These are phyloP conservation scores for Aleiodes alternator DNA, from an alignment of 2,888 invertebrate genomes.

Conservation along the genomic window DNA sequence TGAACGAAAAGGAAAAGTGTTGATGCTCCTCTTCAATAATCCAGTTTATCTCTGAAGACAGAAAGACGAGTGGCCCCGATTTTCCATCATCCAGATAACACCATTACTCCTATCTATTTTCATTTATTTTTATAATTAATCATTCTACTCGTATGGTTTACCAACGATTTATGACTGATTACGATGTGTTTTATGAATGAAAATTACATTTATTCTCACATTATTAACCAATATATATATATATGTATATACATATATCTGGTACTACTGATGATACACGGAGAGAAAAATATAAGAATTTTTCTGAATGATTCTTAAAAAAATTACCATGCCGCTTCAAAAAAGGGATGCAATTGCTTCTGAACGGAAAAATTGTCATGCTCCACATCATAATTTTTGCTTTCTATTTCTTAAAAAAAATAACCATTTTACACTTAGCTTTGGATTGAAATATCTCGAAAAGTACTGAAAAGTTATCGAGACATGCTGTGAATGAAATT, in stretches of 20 bases:
- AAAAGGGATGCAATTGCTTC: too few species aligned
- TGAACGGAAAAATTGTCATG: too few species aligned
- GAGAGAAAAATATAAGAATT: too few species aligned
- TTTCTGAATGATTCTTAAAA: too few species aligned
- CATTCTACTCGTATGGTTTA: background rate
- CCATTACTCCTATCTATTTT: slow-evolving; percentile 14
- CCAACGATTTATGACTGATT: slow-evolving; percentile 24
- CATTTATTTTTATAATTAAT: slow-evolving; percentile 3
- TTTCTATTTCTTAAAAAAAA: too few species aligned
- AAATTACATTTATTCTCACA: slow-evolving; percentile 8
- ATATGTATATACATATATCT: background rate
- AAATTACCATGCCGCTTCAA: too few species aligned
- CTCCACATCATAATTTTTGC: too few species aligned
- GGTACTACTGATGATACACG: background rate
- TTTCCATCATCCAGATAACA: slow-evolving; percentile 38
- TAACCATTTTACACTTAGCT: too few species aligned
- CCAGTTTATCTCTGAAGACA: slow-evolving; percentile 27
- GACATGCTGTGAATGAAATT: too few species aligned
- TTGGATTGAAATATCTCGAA: too few species aligned
- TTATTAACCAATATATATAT: too few species aligned
- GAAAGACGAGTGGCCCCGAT: slow-evolving; percentile 28
- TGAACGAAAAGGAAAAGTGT: background rate
- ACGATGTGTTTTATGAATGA: slow-evolving; percentile 14
- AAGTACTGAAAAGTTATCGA: too few species aligned
- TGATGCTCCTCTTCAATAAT: slow-evolving; percentile 1